Base-by-base conservation (phyloP, 2,797 vertebrate species). In the Darevskia mixta region DNA sequence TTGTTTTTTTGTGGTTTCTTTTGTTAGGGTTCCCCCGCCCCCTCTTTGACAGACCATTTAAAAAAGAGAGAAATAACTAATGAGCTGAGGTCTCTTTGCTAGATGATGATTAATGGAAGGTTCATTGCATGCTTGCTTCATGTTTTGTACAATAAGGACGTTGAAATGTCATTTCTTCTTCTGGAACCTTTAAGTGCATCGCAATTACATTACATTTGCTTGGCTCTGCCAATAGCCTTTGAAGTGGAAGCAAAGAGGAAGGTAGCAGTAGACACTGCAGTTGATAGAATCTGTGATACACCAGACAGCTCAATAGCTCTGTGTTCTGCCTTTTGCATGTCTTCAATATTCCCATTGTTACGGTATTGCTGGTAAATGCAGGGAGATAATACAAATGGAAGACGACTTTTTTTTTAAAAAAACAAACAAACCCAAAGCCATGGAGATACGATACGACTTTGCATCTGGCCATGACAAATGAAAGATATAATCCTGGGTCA, bases 161-260 rank as follows among this genome's bases (percentile, higher is more conserved):
- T 89, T 75, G 87, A 93, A 92, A 87, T 0, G 49, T 89, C 86
- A 93, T 75, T 95, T 92, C 92, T 96, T 91, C 91, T 92, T 92
- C 92, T 82, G 92, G 86, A 93, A 90, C 87, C 82, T 83, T 55
- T 29, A 81, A 94, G 88, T 89, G 91, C 94, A 61, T 45, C 8
- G 91, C 95, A 96, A 96, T 96, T 96, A 96, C 93, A 83, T 78
- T 87, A 84, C 93, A 95, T 96, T 92, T 92, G 76, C 94, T 92
- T 92, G 79, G 18, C 85, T 94, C 67, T 90, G 89, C 72, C 89
- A 86, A 2, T 89, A 89, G 90, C 89, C 17, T 3, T 58, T 94
- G 95, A 91, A 92, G 96, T 95, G 91, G 58, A 92, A 93, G 90
- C 45, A 6, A 93, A 90, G 85, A 71, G 72, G 92, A 93, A 91